phyloP scores from a whole-genome alignment of 35 echinoderm and acorn worm species.

The Apostichopus californicus region DNA sequence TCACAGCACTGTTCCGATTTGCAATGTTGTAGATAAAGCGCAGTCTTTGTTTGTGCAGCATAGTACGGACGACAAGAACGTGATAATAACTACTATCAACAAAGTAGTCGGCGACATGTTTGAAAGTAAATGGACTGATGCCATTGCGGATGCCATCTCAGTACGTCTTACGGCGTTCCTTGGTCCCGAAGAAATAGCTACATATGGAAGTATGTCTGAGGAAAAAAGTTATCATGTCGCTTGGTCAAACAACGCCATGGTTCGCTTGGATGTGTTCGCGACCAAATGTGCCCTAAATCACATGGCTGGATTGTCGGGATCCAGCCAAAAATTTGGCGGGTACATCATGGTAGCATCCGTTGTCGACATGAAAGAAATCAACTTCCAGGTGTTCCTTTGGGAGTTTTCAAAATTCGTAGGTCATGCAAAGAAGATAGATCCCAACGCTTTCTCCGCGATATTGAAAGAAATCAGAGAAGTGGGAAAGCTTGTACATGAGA shows the following conservation, averaged over 20 bases:
- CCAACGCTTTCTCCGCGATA: not conserved
- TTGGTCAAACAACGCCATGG: not conserved
- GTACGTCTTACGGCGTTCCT: not conserved
- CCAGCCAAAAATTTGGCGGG: not conserved
- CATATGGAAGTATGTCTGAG: not conserved
- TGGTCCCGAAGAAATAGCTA: not conserved
- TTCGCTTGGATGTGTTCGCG: not conserved
- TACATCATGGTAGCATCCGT: slow-evolving; percentile 13
- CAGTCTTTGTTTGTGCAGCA: not conserved
- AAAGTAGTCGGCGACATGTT: not conserved
- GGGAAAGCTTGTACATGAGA: no score
- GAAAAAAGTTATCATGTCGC: not conserved
- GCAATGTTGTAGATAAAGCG: not conserved
- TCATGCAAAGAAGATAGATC: not conserved
- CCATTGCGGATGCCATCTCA: not conserved
- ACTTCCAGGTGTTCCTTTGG: not conserved
- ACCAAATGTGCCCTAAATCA: not conserved
- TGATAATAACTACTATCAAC: not conserved
- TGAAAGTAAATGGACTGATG: not conserved
- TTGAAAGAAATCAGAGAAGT: no score
- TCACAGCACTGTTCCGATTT: not conserved
- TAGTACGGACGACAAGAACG: not conserved
- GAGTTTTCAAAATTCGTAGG: not conserved
- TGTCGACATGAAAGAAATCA: not conserved
- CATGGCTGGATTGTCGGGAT: not conserved